These are phyloP conservation scores for Nymphicus hollandicus DNA, from an alignment of 2,113 vertebrate genomes.

Conservation along the genomic window DNA sequence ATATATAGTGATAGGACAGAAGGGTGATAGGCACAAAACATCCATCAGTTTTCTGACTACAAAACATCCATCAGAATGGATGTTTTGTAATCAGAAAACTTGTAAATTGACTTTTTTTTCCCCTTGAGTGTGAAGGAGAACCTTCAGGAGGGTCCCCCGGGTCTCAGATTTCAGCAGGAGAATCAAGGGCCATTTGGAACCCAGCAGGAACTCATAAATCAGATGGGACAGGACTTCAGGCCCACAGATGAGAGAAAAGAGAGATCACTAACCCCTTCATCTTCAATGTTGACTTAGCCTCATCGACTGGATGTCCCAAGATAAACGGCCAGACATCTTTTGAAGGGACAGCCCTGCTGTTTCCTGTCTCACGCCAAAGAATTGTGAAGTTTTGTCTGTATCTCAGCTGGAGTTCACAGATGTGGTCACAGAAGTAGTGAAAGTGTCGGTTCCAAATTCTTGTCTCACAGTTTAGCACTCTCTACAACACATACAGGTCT, in stretches of 20 bases:
- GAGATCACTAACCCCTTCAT: constrained; percentile 34
- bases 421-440: background rate
- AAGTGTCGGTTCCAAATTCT: background rate
- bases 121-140: background rate
- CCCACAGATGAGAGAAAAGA: background rate
- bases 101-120: background rate
- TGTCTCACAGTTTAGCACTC: background rate
- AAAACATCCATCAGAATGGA: background rate
- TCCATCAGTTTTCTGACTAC: too few relatives aligned
- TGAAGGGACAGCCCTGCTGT: constrained; percentile 13
- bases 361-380: background rate
- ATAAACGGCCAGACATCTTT: constrained; percentile 24
- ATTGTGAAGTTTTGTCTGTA: background rate
- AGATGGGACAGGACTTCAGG: background rate
- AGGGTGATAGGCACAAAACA: background rate
- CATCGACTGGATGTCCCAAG: background rate
- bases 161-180: constrained; percentile 47
- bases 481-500: accelerated
- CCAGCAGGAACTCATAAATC: constrained; percentile 52
- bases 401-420: constrained; percentile 11
- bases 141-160: background rate
- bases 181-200: background rate
- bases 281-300: constrained; percentile 19
- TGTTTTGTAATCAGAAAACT: background rate
- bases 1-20: accelerated